These are phyloP conservation scores for Pyrrhosoma nymphula DNA, from an alignment of 2,888 invertebrate genomes.

Conservation along the genomic window DNA sequence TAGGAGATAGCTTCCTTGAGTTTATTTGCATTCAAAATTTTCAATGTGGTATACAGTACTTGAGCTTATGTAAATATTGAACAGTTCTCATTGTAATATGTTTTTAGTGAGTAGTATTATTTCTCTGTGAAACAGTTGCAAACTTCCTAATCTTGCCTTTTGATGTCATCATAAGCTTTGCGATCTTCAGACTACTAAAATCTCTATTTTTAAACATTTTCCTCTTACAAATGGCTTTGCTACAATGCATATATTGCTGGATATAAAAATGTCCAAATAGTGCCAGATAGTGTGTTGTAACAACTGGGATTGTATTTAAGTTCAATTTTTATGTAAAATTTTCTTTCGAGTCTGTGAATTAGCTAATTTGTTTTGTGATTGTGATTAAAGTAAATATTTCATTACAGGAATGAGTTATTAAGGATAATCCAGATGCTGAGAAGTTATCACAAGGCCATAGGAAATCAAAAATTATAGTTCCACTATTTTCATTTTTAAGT, in stretches of 20 bases:
- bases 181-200: conserved; percentile 49
- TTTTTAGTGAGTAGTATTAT: conserved; percentile 54
- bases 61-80: conserved; percentile 59
- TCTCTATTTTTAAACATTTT: conserved; percentile 61
- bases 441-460: neutral
- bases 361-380: conserved; percentile 58
- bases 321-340: conserved; percentile 49
- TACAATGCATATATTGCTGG: conserved; percentile 57
- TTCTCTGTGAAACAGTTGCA: conserved; percentile 54
- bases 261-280: neutral
- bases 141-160: conserved; percentile 46
- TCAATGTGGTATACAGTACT: conserved; percentile 42
- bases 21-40: conserved; percentile 49
- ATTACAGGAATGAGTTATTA: conserved; percentile 31
- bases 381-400: conserved; percentile 66
- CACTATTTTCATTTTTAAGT: no score
- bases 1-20: conserved; percentile 58
- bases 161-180: conserved; percentile 56
- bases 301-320: conserved; percentile 27
- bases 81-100: conserved; percentile 36
- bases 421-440: neutral
- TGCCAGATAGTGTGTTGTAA: conserved; percentile 52
- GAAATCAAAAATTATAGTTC: no score
- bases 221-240: conserved; percentile 37
- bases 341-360: conserved; percentile 49